Evolutionary conservation across 2,113 vertebrate genomes (phyloP).

Genomic region (Aegotheles bennettii): DNA sequence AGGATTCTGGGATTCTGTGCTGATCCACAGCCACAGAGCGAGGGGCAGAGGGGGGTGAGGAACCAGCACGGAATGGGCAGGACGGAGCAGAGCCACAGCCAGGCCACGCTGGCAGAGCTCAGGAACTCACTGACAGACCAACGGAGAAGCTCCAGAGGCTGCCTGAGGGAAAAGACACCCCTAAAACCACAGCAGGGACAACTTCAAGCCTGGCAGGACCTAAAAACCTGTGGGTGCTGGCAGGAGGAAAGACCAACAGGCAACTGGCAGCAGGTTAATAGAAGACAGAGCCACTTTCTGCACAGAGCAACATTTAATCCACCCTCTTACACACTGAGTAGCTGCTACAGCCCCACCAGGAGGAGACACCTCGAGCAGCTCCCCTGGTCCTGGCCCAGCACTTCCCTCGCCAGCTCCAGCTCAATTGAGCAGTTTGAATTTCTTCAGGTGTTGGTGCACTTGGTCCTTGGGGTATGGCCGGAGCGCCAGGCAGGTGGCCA

Average conservation of each 20-base stretch:
- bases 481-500: constrained; percentile 86
- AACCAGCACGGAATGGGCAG: accelerated
- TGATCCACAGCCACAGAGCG: neutral
- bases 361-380: no score
- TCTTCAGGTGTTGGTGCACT: constrained; percentile 81
- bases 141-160: no score
- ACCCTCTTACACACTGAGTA: accelerated
- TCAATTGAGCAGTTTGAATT: constrained; percentile 88
- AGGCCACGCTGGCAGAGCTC: neutral
- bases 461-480: constrained; percentile 86
- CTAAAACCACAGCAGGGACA: neutral
- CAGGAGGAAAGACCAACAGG: accelerated
- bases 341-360: accelerated
- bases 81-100: accelerated
- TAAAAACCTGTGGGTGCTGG: neutral
- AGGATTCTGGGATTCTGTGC: neutral
- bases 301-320: neutral
- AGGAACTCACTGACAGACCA: accelerated
- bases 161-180: neutral
- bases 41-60: neutral
- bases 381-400: no score
- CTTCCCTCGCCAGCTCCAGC: accelerated
- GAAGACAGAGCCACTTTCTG: neutral
- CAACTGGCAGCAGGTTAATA: accelerated
- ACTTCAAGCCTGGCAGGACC: neutral